A percentile compares a stretch with the other conserved stretches of the same genome.
Conservation (phyloP, 2,113 vertebrate species). For the Setophaga kirtlandii region DNA sequence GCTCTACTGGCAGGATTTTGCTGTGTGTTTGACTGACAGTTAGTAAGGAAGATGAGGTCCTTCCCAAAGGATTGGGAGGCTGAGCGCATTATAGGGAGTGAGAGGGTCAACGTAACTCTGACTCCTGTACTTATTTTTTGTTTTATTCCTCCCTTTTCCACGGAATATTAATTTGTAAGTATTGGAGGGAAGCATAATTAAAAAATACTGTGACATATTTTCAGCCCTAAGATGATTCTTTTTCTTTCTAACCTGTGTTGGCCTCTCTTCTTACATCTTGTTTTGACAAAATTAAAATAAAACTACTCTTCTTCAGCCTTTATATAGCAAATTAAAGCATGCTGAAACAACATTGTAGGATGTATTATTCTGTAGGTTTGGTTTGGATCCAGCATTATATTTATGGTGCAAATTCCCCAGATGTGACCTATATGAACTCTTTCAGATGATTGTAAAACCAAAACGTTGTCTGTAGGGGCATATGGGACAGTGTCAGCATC, state of each 20-base stretch:
- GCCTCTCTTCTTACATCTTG: neutral
- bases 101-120: neutral
- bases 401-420: neutral
- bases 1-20: neutral
- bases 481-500: neutral
- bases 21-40: neutral
- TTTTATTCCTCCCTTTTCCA: neutral
- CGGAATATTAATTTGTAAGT: neutral
- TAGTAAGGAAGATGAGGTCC: neutral
- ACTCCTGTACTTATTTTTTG: neutral
- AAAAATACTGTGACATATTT: neutral
- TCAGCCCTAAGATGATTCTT: neutral
- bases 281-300: neutral
- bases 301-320: neutral
- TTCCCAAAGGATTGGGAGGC: neutral
- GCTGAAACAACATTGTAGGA: neutral
- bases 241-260: neutral
- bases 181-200: neutral
- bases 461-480: neutral
- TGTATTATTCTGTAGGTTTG: neutral
- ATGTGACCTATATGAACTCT: neutral
- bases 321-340: neutral
- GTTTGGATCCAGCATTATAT: neutral
- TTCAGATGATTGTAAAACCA: neutral
- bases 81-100: neutral